Evolutionary conservation across 2,113 vertebrate genomes (phyloP), one percentile per base, ranked within the genome.

Genomic region (Rutilus rutilus): DNA sequence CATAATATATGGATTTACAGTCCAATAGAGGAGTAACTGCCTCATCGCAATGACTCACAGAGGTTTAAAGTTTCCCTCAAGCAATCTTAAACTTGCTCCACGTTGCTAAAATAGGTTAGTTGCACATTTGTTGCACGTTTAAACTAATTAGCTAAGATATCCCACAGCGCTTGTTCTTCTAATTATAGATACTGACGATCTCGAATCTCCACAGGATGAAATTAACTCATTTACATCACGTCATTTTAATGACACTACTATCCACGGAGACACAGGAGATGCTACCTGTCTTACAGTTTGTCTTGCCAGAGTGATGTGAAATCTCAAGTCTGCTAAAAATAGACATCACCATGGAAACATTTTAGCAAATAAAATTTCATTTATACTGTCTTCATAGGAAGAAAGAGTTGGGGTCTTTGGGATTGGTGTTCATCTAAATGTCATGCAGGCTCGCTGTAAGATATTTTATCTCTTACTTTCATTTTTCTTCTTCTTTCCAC

Each of bases 111-210:
- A 94, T 82, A 92, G 93, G 90, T 92, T 93, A 90, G 87, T 91
- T 88, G 90, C 90, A 87, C 87, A 83, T 83, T 88, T 90, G 87
- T 73, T 74, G 83, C 36, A 64, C 79, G 81, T 88, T 90, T 92
- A 90, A 90, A 88, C 74, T 93, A 94, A 94, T 94, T 93, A 92
- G 90, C 90, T 81, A 88, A 74, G 60, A 64, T 92, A 89, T 93
- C 92, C 91, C 90, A 87, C 92, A 90, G 89, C 57, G 89, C 89
- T 47, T 86, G 84, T 87, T 87, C 89, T 90, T 90, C 84, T 92
- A 91, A 92, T 89, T 91, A 88, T 90, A 60, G 89, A 85, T 88
- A 88, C 86, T 79, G 27, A 76, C 17, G 23, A 81, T 85, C 83
- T 85, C 84, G 85, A 87, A 90, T 92, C 82, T 57, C 78, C 30